A percentile compares a stretch with the other conserved stretches of the same genome.
These are phyloP conservation scores for Taenioides sp. DNA, from an alignment of 2,797 vertebrate genomes.

Conservation along the genomic window DNA sequence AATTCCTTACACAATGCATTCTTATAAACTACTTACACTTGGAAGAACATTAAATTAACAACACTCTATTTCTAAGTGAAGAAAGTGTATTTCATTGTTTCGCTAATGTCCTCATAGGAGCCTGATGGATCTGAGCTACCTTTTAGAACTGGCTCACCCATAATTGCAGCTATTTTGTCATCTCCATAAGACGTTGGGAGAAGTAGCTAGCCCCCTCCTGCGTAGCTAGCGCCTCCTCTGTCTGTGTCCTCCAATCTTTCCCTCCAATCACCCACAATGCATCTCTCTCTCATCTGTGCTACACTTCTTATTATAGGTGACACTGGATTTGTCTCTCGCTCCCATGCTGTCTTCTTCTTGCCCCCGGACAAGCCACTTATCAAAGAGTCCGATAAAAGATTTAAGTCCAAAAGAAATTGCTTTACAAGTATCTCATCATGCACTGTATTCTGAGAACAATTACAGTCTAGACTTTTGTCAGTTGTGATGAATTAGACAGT, in stretches of 20 bases:
- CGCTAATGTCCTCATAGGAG: background rate
- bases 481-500: background rate
- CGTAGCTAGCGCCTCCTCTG: slow-evolving; percentile 34
- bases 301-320: slow-evolving; percentile 26
- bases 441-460: background rate
- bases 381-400: slow-evolving; percentile 13
- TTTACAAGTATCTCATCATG: slow-evolving; percentile 6
- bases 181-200: slow-evolving; percentile 28
- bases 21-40: background rate
- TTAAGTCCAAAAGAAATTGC: slow-evolving; percentile 10
- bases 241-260: slow-evolving; percentile 23
- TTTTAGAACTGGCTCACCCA: slow-evolving; percentile 22
- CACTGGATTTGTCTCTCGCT: slow-evolving; percentile 20
- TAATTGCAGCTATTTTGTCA: slow-evolving; percentile 45
- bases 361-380: slow-evolving; percentile 19
- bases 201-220: slow-evolving; percentile 24
- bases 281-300: slow-evolving; percentile 25
- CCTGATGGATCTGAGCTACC: slow-evolving; percentile 12
- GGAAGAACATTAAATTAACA: background rate
- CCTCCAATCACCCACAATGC: slow-evolving; percentile 18
- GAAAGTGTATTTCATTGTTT: background rate
- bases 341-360: slow-evolving; percentile 10
- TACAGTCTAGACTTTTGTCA: background rate
- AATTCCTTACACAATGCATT: background rate
- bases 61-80: slow-evolving; percentile 8